These are phyloP conservation scores for Campoletis raptor DNA, from an alignment of 2,888 invertebrate genomes.

Conservation along the genomic window DNA sequence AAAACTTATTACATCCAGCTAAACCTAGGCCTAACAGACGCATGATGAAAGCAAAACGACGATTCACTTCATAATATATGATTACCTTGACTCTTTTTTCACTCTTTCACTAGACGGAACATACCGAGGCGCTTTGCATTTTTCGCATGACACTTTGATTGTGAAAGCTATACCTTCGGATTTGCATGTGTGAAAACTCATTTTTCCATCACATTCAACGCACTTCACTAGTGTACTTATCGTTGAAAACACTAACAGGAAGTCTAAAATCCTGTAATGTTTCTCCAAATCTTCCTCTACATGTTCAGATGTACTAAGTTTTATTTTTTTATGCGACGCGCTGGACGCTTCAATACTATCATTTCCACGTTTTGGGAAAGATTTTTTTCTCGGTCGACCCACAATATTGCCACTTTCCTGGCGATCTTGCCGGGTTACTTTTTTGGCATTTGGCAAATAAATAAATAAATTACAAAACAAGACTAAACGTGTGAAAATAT, in stretches of 20 bases:
- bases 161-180: too few relatives aligned
- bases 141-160: too few relatives aligned
- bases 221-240: too few relatives aligned
- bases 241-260: too few relatives aligned
- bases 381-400: conserved; percentile 3
- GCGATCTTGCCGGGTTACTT: too few relatives aligned
- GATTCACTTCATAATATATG: not conserved
- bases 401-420: not conserved
- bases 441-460: too few relatives aligned
- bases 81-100: not conserved
- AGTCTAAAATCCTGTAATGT: too few relatives aligned
- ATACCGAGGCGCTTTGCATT: not conserved
- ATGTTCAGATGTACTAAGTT: not conserved
- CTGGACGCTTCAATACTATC: conserved; percentile 8
- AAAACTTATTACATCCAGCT: too few relatives aligned
- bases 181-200: too few relatives aligned
- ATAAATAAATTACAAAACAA: too few relatives aligned
- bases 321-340: conserved; percentile 20
- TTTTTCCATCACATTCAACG: too few relatives aligned
- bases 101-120: conserved; percentile 7
- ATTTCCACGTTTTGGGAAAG: conserved; percentile 5
- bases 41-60: not conserved
- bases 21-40: not conserved
- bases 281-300: not conserved
- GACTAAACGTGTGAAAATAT: too few relatives aligned